These are phyloP conservation scores for Petroica traversi DNA, from an alignment of 2,113 vertebrate genomes.

Conservation along the genomic window DNA sequence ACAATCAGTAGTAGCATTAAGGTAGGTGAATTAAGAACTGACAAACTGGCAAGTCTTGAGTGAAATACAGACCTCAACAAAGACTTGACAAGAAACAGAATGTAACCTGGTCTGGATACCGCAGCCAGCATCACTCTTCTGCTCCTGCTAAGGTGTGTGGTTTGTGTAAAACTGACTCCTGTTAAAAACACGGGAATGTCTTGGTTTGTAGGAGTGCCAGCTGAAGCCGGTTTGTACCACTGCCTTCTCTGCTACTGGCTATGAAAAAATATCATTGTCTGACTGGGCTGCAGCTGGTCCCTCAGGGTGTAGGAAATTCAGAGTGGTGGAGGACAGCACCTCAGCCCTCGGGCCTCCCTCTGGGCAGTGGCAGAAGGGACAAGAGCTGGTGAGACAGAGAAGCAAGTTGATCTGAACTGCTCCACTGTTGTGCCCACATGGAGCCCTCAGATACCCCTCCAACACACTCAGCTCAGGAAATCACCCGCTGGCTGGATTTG, in stretches of 20 bases:
- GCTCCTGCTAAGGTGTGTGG: neutral
- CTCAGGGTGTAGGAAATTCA: neutral
- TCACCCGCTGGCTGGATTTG: fast-evolving
- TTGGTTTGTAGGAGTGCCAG: neutral
- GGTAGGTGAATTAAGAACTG: neutral
- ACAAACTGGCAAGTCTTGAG: neutral
- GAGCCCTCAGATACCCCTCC: neutral
- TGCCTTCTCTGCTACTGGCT: neutral
- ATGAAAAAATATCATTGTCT: neutral
- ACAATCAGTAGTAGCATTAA: neutral
- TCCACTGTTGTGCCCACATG: fast-evolving
- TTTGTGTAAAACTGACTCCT: neutral
- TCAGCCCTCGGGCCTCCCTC: neutral
- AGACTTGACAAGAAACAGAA: neutral
- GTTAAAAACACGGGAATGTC: neutral
- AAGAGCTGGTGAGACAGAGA: neutral
- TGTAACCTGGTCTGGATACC: neutral
- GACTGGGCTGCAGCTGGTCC: neutral
- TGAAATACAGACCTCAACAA: neutral
- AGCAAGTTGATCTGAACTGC: neutral
- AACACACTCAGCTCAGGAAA: neutral
- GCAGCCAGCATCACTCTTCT: neutral
- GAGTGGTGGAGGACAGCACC: neutral
- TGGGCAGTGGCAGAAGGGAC: neutral
- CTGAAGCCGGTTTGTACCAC: neutral